Percentiles rank a stretch among this genome's conserved stretches.
Conservation (phyloP, 2,888 invertebrate species). For the Torymus texanus region DNA sequence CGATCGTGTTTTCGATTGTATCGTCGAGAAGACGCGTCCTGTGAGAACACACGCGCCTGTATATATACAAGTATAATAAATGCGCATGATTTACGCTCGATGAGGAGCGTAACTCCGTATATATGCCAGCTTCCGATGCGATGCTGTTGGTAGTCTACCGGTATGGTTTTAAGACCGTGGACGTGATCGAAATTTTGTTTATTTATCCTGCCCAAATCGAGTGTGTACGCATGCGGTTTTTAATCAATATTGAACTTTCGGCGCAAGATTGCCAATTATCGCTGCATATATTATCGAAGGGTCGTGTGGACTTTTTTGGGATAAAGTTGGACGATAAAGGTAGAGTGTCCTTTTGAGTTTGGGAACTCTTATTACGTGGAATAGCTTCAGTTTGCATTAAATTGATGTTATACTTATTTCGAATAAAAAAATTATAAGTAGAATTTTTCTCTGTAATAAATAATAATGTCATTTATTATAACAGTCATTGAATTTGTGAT, state of each 20-base stretch:
- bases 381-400: no score
- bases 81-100: conserved; percentile 41
- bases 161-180: no score
- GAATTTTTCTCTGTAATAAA: no score
- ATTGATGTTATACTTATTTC: no score
- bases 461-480: no score
- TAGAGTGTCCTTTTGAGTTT: no score
- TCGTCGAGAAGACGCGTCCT: conserved; percentile 38
- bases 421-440: no score
- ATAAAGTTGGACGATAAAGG: no score
- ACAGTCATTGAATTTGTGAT: no score
- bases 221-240: neutral
- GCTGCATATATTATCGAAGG: neutral
- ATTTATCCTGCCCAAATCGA: conserved; percentile 5
- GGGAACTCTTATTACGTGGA: no score
- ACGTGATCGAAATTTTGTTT: conserved; percentile 32
- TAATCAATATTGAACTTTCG: conserved; percentile 24
- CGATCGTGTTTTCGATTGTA: conserved; percentile 60
- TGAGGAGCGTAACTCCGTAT: neutral
- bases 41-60: neutral
- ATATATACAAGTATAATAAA: conserved; percentile 35
- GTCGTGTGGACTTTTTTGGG: neutral
- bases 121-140: conserved; percentile 10
- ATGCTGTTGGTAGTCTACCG: no score
- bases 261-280: conserved; percentile 21